Base-by-base conservation (phyloP, 2,797 vertebrate species). In the Neoniphon sammara region DNA sequence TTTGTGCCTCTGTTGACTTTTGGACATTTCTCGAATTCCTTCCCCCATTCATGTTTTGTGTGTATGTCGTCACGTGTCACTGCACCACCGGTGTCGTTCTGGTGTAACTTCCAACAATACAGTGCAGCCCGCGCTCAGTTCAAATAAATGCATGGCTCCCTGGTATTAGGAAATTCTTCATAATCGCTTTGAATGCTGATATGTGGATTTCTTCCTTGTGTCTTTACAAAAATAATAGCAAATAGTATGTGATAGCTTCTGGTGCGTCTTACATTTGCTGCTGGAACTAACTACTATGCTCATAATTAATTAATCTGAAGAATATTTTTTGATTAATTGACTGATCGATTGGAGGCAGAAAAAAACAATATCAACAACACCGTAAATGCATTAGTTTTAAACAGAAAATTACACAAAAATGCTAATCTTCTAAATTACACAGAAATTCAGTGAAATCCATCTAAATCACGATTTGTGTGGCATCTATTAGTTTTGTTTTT, bases 21-120 rank as follows among this genome's bases (percentile, higher is more conserved):
- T 64, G 73, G 52, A 82, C 79, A 87, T 90, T 87, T 91, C 77
- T 88, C 25, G 42, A 79, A 91, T 91, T 91, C 88, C 78, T 92
- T 46, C 68, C 36, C 75, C 69, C 74, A 86, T 89, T 92, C 82
- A 89, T 84, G 71, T 84, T 82, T 84, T 78, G 77, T 79, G 77
- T 64, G 49, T 44, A 52, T 79, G 70, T 68, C 25, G 70, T 89
- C 77, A 81, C 63, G 62, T 88, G 86, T 91, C 78, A 78, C 46
- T 57, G 80, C 68, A 81, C 85, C 66, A 15, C 75, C 46, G 82
- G 60, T 77, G 64, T 72, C 68, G 66, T 73, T 75, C 77, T 61
- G 75, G 59, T 80, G 42, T 58, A 59, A 69, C 73, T 55, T 73
- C 52, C 67, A 72, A 60, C 70, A 68, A 56, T 57, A 54, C 62